Evolutionary conservation across 23 tunicate species (phyloP), one percentile per base, ranked within the genome.

Genomic region (Diplosoma virens): DNA sequence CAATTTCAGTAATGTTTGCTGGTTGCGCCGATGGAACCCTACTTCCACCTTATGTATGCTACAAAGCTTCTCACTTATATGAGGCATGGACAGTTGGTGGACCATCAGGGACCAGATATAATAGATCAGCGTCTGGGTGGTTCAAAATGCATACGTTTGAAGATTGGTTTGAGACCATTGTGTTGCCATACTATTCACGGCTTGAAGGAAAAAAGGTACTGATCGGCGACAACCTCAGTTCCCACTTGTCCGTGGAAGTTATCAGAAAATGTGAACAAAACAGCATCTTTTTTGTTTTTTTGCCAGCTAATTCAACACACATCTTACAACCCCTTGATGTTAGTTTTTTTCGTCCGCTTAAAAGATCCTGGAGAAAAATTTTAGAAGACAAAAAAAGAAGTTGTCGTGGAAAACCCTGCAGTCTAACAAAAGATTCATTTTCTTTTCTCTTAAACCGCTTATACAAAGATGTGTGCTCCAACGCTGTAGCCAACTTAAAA

Each of bases 1-100:
- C 69, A 5, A 27, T 48, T 37, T 50, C 68, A 16, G 2, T 74
- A 4, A 74, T 58, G 73, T 74, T 58, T 74, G 69, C 69, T 24
- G 72, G 72, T 7, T 37, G 67, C 6, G 79, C 79, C 7, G n/a
- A 30, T 24, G 79, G 73, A n/a, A 30, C 63, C 4, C 20, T 56
- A 20, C 20, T 56, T 22, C 63, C 24, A 11, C 24, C 63, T 56
- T 56, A 56, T 20, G 63, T 56, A 20, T 56, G 63, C 24, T 56
- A 56, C 63, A 56, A 56, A 56, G 63, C 63, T 56, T 22, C 63
- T 22, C 63, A 56, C 25, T 14, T 56, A 4, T 56, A 56, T 20
- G 24, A 56, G 20, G 17, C 21, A 11, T 56, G 63, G 63, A 56
- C 25, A 20, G 20, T 25, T 14, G 63, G 63, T 56, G 63, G 63